Base-by-base conservation (phyloP, 1,140 invertebrate genomes). In the Drosophila ercepeae region DNA sequence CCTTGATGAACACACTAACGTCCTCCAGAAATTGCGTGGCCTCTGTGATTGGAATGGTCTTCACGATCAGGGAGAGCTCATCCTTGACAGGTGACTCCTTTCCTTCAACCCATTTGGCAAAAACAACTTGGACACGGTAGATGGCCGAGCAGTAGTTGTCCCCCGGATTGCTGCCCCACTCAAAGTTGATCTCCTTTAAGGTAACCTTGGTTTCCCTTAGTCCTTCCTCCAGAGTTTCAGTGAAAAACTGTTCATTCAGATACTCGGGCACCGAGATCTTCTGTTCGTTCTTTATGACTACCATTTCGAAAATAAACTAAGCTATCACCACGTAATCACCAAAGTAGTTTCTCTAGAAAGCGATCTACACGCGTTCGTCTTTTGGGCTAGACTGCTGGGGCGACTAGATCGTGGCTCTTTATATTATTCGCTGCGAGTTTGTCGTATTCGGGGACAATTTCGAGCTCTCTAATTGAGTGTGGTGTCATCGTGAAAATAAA, bases 91-190 rank as follows among this genome's bases (percentile, higher is more conserved):
- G 2, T 1, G 41, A 52, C 23, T 69, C 65, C 9, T 61, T 64
- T 14, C 63, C 72, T 5, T 74, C 51, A 2, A n/a, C 11, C 58
- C 64, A 88, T 13, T 42, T 70, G 1, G 64, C 45, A 39, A 84
- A 91, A n/a, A 29, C 64, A 1, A 91, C 11, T 1, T 45, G 39
- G 0, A 89, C 89, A 0, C 79, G 73, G 32, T 91, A 91, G 23
- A 91, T 91, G 9, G 76, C 72, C 16, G 88, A 91, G 23, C 89
- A 90, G 48, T 91, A 91, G 39, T 91, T 91, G 7, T 91, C 89
- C 0, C 89, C 89, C 3, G 78, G 78, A 29, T 89, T 90, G 46
- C 86, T 91, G 34, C 89, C 89, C 88, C 84, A 89, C 18, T 77
- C 78, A 14, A 89, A 91, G 19, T 60, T 76, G 4, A 90, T 69